Conservation (phyloP, 2,888 invertebrate genomes). For the Eretmocerus hayati region DNA sequence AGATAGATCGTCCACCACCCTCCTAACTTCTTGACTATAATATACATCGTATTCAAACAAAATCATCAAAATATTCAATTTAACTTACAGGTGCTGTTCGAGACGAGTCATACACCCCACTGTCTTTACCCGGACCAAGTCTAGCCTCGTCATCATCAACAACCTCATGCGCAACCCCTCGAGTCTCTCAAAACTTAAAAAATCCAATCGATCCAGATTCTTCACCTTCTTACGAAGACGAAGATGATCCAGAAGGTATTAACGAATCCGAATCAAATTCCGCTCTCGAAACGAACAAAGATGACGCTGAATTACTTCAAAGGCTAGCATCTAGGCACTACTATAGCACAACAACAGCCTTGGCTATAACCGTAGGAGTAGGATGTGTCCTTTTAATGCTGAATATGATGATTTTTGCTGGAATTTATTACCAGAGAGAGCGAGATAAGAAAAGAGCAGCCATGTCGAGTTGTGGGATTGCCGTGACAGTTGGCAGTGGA, state of each 20-base stretch:
- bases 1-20: no score
- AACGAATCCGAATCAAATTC: constrained; percentile 32
- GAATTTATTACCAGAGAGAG: constrained; percentile 67
- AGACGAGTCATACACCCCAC: constrained; percentile 43
- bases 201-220: no score
- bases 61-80: no score
- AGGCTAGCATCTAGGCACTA: constrained; percentile 53
- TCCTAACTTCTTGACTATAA: no score
- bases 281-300: constrained; percentile 45
- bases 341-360: constrained; percentile 67
- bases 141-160: constrained; percentile 26
- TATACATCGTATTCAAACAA: no score
- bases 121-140: constrained; percentile 39
- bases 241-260: no score
- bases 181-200: no score
- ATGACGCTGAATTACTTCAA: constrained; percentile 51
- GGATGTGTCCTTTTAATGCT: constrained; percentile 65
- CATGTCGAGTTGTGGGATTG: constrained; percentile 31
- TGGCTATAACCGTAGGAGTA: constrained; percentile 70
- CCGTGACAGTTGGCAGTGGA: constrained; percentile 36
- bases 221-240: no score
- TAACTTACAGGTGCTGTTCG: constrained; percentile 41
- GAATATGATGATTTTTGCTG: constrained; percentile 70
- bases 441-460: constrained; percentile 48
- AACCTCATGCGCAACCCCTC: constrained; percentile 38